Base-by-base conservation (phyloP, 1,140 invertebrate species). In the Trichomalopsis sarcophagae region DNA sequence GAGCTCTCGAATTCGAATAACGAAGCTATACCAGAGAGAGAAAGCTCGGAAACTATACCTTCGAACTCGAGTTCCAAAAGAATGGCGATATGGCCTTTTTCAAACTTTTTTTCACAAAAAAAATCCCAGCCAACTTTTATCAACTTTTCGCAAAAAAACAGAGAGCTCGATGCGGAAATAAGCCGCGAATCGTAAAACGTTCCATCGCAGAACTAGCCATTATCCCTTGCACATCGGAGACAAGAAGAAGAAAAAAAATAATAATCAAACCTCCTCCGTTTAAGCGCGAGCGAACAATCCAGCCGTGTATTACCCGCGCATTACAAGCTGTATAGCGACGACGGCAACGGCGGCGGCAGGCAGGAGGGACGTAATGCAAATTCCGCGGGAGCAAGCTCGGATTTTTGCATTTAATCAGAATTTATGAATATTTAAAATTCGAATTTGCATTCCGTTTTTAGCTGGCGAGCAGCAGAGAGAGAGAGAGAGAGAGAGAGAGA, bases 361-460 rank as follows among this genome's bases (percentile, higher is more conserved):
- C 17, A 36, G 76, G 44, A 33, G 62, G 47, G 55, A 23, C 74
- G 33, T n/a, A 44, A 84, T 79, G 77, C 69, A 84, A 84, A 84
- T 79, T 69, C 55, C 47, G 55, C 62, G 30, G 33, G 5, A 40
- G 74, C 74, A 40, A n/a, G 40, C 83, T 10, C 50, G 13, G 74
- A 81, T 81, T 85, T 81, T 75, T 76, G 78, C 84, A 85, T 85
- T 69, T 81, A 85, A 85, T 85, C 79, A 76, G 84, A 81, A 85
- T 81, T 81, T 85, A 81, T 81, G 84, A 85, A 85, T 85, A 85
- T 81, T 85, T 81, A 85, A 81, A 85, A 81, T 85, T 81, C 27
- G 21, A 40, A 85, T 85, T 81, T 81, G 69, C 79, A 85, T 85
- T 68, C 75, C 30, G 13, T 81, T 84, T 84, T 84, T 80, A 66